A percentile compares a stretch with the other conserved stretches of the same genome.
These are phyloP conservation scores for Laupala kohalensis DNA, from an alignment of 1,140 invertebrate species.

Conservation along the genomic window DNA sequence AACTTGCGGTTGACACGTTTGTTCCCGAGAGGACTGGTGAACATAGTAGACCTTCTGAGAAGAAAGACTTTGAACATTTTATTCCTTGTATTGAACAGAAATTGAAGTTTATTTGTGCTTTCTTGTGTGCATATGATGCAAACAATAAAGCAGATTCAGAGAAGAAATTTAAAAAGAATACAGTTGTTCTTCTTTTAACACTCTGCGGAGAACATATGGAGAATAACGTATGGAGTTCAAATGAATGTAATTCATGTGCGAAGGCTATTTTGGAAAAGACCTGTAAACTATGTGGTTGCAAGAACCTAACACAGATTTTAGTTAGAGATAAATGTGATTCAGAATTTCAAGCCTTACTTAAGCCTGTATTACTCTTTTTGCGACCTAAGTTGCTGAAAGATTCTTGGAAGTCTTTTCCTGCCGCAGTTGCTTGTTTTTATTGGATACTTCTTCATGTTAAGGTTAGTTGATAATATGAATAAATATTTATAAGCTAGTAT, in stretches of 20 bases:
- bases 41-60: conserved; percentile 21
- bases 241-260: conserved; percentile 17
- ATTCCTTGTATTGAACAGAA: conserved; percentile 22
- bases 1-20: conserved; percentile 20
- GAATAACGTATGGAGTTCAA: conserved; percentile 27
- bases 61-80: conserved; percentile 28
- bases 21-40: conserved; percentile 22
- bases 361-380: conserved; percentile 16
- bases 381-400: conserved; percentile 30
- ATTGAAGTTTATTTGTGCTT: conserved; percentile 21
- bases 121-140: conserved; percentile 16
- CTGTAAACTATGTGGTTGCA: conserved; percentile 21
- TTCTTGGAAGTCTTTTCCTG: conserved; percentile 33
- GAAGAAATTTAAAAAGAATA: conserved; percentile 16
- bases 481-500: background rate
- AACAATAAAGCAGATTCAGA: conserved; percentile 10
- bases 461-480: conserved; percentile 17
- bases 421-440: conserved; percentile 28
- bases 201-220: conserved; percentile 30
- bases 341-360: conserved; percentile 19
- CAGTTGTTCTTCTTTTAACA: conserved; percentile 23
- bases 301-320: conserved; percentile 21
- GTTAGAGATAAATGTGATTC: conserved; percentile 20
- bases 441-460: conserved; percentile 29
- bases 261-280: conserved; percentile 20